phyloP scores from a whole-genome alignment of 2,888 invertebrate species.

The Chymomyza procnemis region DNA sequence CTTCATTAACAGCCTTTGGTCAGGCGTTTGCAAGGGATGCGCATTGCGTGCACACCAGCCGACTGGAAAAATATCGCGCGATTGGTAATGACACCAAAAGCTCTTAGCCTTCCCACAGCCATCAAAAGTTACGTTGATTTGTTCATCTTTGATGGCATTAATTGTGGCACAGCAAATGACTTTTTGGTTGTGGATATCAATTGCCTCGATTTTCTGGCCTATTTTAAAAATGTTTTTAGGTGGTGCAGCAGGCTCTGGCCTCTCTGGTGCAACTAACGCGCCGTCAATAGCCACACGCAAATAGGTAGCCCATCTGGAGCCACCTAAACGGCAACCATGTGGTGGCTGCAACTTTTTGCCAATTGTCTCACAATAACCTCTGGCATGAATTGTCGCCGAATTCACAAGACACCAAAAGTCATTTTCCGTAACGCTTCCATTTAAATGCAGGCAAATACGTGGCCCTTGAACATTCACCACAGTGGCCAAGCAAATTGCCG shows the following conservation, averaged over 20 bases:
- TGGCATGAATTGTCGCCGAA: constrained; percentile 95
- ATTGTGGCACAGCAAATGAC: constrained; percentile 97
- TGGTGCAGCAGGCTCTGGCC: constrained; percentile 91
- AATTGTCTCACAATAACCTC: constrained; percentile 95
- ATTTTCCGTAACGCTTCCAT: constrained; percentile 98
- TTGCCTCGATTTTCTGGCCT: constrained; percentile 96
- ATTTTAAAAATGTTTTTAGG: constrained; percentile 90
- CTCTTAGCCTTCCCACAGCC: constrained; percentile 99
- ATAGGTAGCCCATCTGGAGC: constrained; percentile 97
- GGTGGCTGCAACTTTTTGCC: constrained; percentile 97
- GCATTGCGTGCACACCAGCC: constrained; percentile 97
- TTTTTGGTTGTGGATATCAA: constrained; percentile 98
- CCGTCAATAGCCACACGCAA: constrained; percentile 93
- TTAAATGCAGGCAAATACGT: constrained; percentile 90
- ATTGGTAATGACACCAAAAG: constrained; percentile 96
- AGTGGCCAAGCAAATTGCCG: constrained; percentile 95
- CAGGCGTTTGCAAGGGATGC: constrained; percentile 95
- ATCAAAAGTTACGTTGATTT: constrained; percentile 97
- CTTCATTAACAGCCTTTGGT: constrained; percentile 92
- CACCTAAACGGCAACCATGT: constrained; percentile 96
- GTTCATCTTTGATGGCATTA: constrained; percentile 93
- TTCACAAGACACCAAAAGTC: constrained; percentile 98
- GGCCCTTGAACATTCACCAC: constrained; percentile 95
- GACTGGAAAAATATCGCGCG: constrained; percentile 96
- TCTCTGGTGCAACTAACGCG: constrained; percentile 93